These are phyloP conservation scores for Drosophila limbata DNA, from an alignment of 2,888 invertebrate genomes.

Conservation along the genomic window DNA sequence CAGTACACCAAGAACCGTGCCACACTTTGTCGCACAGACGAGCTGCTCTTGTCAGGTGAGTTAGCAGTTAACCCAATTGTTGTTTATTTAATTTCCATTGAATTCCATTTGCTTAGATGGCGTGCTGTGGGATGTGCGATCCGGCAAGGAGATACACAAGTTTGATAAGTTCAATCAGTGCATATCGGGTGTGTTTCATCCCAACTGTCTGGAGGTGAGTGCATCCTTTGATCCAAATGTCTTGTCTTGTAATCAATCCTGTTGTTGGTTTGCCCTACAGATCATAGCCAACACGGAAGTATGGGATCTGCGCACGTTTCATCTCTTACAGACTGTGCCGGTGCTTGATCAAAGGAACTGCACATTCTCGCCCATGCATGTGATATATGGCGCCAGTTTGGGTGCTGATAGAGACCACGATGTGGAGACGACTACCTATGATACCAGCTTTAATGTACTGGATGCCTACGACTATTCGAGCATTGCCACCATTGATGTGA, in stretches of 20 bases:
- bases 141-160: conserved; percentile 96
- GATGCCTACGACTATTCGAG: conserved; percentile 97
- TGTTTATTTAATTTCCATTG: background rate
- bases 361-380: conserved; percentile 93
- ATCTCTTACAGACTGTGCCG: conserved; percentile 96
- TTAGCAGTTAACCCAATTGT: background rate
- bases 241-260: background rate
- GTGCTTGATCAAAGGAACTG: conserved; percentile 94
- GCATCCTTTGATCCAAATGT: too few relatives aligned
- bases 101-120: conserved; percentile 88
- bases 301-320: conserved; percentile 98
- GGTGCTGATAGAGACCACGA: conserved; percentile 90
- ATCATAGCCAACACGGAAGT: conserved; percentile 99
- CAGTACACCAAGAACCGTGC: conserved; percentile 97
- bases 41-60: conserved; percentile 93
- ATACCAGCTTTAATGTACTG: conserved; percentile 97
- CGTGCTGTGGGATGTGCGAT: conserved; percentile 96
- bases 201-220: conserved; percentile 94
- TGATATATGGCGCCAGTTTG: conserved; percentile 94
- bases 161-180: conserved; percentile 98
- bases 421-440: conserved; percentile 90
- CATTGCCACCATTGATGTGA: conserved; percentile 97
- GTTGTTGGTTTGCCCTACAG: conserved; percentile 82
- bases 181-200: conserved; percentile 98
- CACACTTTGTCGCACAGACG: conserved; percentile 97